Evolutionary conservation across 1,140 invertebrate genomes (phyloP), one percentile per base, ranked within the genome.

Genomic region (Chelonus insularis): DNA sequence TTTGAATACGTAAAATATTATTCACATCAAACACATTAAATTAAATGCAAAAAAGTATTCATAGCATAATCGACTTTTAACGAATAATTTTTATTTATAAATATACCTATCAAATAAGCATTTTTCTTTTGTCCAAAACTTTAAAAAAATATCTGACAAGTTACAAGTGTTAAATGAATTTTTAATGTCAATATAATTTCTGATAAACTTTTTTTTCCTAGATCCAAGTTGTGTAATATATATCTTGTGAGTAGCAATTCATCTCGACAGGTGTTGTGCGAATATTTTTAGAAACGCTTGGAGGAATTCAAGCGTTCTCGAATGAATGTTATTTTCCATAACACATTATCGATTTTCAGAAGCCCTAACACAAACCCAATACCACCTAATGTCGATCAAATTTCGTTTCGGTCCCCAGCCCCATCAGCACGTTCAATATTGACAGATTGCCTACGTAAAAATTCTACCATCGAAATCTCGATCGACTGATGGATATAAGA

Each of bases 281-380:
- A 55, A 55, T 39, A 55, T 55, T 16, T 18, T 43, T 14, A 43
- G 41, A 16, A 14, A 43, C 18, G 14, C 18, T 14, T 18, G 18
- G 36, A 12, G n/a, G 16, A 54, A 54, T 7, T 8, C 9, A n/a
- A 16, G 29, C 14, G 29, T 20, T 57, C 16, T 29, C 5, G 23
- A 41, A 20, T 32, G 23, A 57, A 14, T 2, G n/a, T 14, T 34
- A 37, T 45, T 52, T 57, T 29, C 48, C 57, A 60, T 39, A 48
- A 36, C 45, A 25, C 9, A 18, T 60, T 60, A 60, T 60, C 57
- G 57, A 60, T 60, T 60, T 60, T 41, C 36, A 21, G 18, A 23
- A 51, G 45, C 34, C 32, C 57, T 20, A 21, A 12, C 12, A 20
- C 23, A 57, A 51, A 60, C 47, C 41, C 57, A 23, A 60, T 60